These are phyloP conservation scores for Pedionomus torquatus DNA, from an alignment of 2,113 vertebrate species.

Conservation along the genomic window DNA sequence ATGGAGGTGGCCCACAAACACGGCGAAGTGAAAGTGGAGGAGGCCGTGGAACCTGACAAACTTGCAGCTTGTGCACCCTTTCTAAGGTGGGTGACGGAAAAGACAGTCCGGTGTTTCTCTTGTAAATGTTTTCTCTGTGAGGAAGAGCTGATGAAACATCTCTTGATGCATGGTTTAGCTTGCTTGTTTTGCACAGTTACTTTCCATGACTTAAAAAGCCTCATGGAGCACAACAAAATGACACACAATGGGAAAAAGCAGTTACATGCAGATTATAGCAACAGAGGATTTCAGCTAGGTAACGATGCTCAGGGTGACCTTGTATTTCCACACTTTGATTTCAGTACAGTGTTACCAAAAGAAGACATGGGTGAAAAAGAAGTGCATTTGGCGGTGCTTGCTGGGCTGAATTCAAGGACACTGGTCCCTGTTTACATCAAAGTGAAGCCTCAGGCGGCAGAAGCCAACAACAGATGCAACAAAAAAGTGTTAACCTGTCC, in stretches of 20 bases:
- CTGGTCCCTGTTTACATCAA: constrained; percentile 86
- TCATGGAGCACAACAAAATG: constrained; percentile 83
- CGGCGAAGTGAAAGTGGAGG: constrained; percentile 34
- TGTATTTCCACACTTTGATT: constrained; percentile 91
- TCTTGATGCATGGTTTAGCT: constrained; percentile 90
- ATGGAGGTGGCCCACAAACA: constrained; percentile 88
- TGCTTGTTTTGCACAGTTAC: constrained; percentile 90
- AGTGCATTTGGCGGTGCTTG: constrained; percentile 88
- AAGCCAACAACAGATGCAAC: constrained; percentile 1
- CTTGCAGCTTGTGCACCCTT: constrained; percentile 88
- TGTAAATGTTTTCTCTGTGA: constrained; percentile 89
- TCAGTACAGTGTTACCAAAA: constrained; percentile 83
- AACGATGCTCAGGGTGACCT: constrained; percentile 82
- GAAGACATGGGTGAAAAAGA: constrained; percentile 89
- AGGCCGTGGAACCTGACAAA: constrained; percentile 65
- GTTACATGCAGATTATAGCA: constrained; percentile 85
- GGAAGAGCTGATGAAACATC: constrained; percentile 87
- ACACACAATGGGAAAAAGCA: constrained; percentile 85
- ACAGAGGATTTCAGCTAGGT: constrained; percentile 86
- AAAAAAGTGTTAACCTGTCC: constrained; percentile 82
- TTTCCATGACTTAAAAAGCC: constrained; percentile 88
- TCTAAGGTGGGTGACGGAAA: constrained; percentile 90
- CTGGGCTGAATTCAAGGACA: constrained; percentile 75
- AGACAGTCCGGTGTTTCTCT: constrained; percentile 85
- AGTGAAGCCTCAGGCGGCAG: constrained; percentile 79